Conservation (phyloP, 2,113 vertebrate species). For the Plotosus lineatus region DNA sequence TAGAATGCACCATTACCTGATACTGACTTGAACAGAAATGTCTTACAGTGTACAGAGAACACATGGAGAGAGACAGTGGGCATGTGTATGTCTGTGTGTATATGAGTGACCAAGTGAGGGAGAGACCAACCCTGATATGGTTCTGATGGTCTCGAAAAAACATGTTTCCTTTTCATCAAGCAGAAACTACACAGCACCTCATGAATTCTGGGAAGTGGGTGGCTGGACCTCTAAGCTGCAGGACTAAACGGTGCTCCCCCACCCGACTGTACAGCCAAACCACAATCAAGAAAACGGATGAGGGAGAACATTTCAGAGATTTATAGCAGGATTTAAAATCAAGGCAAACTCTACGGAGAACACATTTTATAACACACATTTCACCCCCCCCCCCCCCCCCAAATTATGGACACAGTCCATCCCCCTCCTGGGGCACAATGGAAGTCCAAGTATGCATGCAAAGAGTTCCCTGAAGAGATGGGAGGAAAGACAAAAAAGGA, state of each 20-base stretch:
- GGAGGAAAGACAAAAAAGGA: conserved; percentile 18
- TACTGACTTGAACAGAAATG: conserved; percentile 53
- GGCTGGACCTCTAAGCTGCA: conserved; percentile 21
- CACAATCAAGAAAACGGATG: conserved; percentile 29
- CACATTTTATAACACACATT: conserved; percentile 11
- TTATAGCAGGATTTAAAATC: conserved; percentile 4
- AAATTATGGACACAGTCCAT: conserved; percentile 8
- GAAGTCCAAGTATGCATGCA: conserved; percentile 49
- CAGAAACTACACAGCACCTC: conserved; percentile 34
- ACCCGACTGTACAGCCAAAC: conserved; percentile 20
- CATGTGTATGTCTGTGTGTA: conserved; percentile 10
- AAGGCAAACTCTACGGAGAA: conserved; percentile 21
- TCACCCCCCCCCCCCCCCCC: neutral
- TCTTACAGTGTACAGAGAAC: conserved; percentile 42
- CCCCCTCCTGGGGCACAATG: conserved; percentile 25
- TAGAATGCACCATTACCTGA: conserved; percentile 72
- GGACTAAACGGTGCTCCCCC: conserved; percentile 18
- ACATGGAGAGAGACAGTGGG: conserved; percentile 55
- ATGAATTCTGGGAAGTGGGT: conserved; percentile 30
- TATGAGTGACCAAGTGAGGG: conserved; percentile 2
- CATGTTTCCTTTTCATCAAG: conserved; percentile 45
- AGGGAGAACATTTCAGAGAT: conserved; percentile 1
- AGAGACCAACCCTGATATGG: neutral
- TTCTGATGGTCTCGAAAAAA: conserved; percentile 47
- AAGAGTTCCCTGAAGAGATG: conserved; percentile 47